Percentiles rank a stretch among this genome's conserved stretches.
These are phyloP conservation scores for Drosophila orosa DNA, from an alignment of 1,140 invertebrate genomes.

Conservation along the genomic window DNA sequence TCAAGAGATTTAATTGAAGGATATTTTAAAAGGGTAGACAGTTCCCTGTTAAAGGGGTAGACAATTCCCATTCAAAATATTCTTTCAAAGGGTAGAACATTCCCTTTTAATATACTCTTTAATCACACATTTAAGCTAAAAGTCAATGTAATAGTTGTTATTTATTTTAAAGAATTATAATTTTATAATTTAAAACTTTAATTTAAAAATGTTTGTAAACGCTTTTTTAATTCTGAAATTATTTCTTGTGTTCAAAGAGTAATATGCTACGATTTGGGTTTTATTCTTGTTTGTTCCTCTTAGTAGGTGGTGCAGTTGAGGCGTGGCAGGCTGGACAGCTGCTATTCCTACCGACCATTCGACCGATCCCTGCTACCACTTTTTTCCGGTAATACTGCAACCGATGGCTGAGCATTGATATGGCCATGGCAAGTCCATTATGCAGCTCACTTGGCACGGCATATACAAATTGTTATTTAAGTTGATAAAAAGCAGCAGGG, in stretches of 20 bases:
- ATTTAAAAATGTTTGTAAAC: too few species aligned
- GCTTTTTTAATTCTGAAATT: not conserved
- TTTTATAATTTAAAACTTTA: too few species aligned
- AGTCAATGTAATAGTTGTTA: not conserved
- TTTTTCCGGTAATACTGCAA: slow-evolving; percentile 2
- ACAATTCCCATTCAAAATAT: too few species aligned
- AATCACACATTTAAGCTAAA: not conserved
- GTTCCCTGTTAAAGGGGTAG: too few species aligned
- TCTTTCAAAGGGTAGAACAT: too few species aligned
- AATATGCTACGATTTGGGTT: slow-evolving; percentile 59
- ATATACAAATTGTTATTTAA: slow-evolving; percentile 43
- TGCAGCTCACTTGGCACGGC: slow-evolving; percentile 69
- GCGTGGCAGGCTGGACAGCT: slow-evolving; percentile 36
- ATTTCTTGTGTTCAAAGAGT: not conserved
- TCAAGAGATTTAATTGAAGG: too few species aligned
- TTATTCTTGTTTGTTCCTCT: slow-evolving; percentile 5
- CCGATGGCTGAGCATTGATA: slow-evolving; percentile 70
- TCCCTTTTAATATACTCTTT: too few species aligned
- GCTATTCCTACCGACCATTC: slow-evolving; percentile 6
- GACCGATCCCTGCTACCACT: not conserved
- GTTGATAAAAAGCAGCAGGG: slow-evolving; percentile 44
- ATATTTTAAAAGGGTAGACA: too few species aligned
- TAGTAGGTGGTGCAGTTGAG: not conserved
- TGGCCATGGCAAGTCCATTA: slow-evolving; percentile 70
- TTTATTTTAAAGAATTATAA: not conserved